These are phyloP conservation scores for Caenorhabditis plicata DNA, from an alignment of 2,888 invertebrate genomes.

Conservation along the genomic window DNA sequence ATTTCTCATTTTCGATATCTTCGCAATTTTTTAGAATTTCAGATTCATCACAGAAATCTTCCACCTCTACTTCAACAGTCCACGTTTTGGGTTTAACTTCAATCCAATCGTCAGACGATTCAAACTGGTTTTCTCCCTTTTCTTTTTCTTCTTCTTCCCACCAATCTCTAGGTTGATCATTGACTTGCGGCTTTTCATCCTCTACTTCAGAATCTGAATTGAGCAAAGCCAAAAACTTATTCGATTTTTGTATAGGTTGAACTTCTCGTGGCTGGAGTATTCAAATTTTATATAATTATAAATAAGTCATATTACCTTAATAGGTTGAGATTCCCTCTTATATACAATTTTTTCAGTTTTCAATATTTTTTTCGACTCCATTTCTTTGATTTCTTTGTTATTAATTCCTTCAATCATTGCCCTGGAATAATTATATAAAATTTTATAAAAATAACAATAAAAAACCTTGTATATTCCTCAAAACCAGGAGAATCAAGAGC, in stretches of 20 bases:
- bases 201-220: constrained; percentile 34
- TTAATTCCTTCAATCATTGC: constrained; percentile 30
- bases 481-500: constrained; percentile 34
- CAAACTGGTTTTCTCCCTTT: constrained; percentile 12
- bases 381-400: too few species aligned
- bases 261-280: constrained; percentile 1
- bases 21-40: too few species aligned
- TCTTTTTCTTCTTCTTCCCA: constrained; percentile 18
- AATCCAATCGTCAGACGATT: too few species aligned
- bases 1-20: too few species aligned
- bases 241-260: constrained; percentile 21
- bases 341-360: constrained; percentile 29
- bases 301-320: constrained; percentile 4
- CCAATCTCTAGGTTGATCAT: constrained; percentile 26
- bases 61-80: constrained; percentile 16
- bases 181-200: constrained; percentile 4
- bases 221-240: constrained; percentile 25
- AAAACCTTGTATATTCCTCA: constrained; percentile 16
- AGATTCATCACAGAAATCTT: too few species aligned
- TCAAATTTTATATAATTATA: neutral
- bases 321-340: constrained; percentile 20
- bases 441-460: neutral
- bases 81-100: constrained; percentile 19
- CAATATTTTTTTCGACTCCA: constrained; percentile 20
- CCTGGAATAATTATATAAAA: neutral